Evolutionary conservation across 2,113 vertebrate species (phyloP), one percentile per base, ranked within the genome.

Genomic region (Eublepharis macularius): DNA sequence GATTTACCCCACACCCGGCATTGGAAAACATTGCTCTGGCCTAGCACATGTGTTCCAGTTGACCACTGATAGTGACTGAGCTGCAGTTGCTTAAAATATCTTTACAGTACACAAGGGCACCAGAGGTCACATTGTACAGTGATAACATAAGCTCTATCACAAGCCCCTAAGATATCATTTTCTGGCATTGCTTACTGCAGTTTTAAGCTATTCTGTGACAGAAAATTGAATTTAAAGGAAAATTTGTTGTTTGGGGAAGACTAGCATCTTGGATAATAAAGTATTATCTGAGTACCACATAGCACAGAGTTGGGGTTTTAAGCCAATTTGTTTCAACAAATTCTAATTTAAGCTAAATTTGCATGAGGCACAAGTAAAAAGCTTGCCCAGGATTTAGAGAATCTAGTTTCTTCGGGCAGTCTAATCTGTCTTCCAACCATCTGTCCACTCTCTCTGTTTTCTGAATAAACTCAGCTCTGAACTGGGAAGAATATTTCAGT

Each of bases 11-110:
- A 66, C 43, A 80, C n/a, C 32, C 39, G 19, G 45, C 54, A 6
- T 13, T 65, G 77, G 77, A 80, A 74, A 80, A 63, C 68, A 74
- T 74, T 80, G 68, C 69, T 49, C 21, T 65, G 16, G 9, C 43
- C 29, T 43, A 73, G 68, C 76, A 47, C 49, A 75, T 63, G 81
- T 8, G 49, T 79, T 47, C 43, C 76, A 65, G 34, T 39, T 47
- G 34, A 83, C 14, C 57, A 26, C 72, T 49, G 77, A 83, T 66
- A 80, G 45, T 21, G 36, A 60, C 85, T 74, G 60, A 76, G 49
- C 11, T 57, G 78, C 76, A 77, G 41, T 70, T 79, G 76, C 84
- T 86, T 86, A 86, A 86, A 86, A 86, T 86, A 86, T 49, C 84
- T 65, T 86, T 80, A 74, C 84, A 80, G 84, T 74, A 86, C 84